These are phyloP conservation scores for Lysiphlebus fabarum DNA, from an alignment of 1,140 invertebrate species.

Conservation along the genomic window DNA sequence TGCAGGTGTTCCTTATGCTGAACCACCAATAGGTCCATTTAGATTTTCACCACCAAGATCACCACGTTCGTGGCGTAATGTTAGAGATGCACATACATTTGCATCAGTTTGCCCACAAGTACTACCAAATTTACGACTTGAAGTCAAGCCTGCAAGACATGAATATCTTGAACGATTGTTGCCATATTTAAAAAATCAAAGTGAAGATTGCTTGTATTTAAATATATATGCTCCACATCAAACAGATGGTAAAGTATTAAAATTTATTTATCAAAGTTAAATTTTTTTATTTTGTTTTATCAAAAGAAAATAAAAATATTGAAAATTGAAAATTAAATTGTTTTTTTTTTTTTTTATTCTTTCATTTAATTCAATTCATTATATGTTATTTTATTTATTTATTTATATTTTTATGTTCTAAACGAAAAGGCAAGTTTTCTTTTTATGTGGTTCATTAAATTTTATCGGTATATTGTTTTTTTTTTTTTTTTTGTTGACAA, in stretches of 20 bases:
- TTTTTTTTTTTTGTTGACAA: too few species aligned
- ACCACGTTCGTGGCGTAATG: slow-evolving; percentile 68
- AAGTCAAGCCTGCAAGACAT: slow-evolving; percentile 63
- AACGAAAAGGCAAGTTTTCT: too few species aligned
- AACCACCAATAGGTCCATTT: slow-evolving; percentile 76
- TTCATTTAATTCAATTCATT: too few species aligned
- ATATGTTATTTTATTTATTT: too few species aligned
- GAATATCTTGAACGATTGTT: slow-evolving; percentile 68
- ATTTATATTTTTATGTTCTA: too few species aligned
- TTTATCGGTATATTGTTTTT: too few species aligned
- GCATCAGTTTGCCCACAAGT: slow-evolving; percentile 84
- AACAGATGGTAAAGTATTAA: slow-evolving; percentile 54
- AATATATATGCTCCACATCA: slow-evolving; percentile 87
- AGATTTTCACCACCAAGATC: slow-evolving; percentile 83
- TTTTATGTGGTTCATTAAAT: too few species aligned
- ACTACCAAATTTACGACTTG: slow-evolving; percentile 61
- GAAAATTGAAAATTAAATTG: too few species aligned
- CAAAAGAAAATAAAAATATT: too few species aligned
- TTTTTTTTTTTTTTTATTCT: too few species aligned
- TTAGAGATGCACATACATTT: slow-evolving; percentile 69
- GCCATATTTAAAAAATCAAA: slow-evolving; percentile 73
- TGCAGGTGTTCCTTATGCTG: slow-evolving; percentile 84
- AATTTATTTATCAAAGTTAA: not conserved
- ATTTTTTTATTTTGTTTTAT: too few species aligned
- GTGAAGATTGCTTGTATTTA: slow-evolving; percentile 89